These are phyloP conservation scores for Hafferia zeledoni DNA, from an alignment of 2,797 vertebrate genomes.

Conservation along the genomic window DNA sequence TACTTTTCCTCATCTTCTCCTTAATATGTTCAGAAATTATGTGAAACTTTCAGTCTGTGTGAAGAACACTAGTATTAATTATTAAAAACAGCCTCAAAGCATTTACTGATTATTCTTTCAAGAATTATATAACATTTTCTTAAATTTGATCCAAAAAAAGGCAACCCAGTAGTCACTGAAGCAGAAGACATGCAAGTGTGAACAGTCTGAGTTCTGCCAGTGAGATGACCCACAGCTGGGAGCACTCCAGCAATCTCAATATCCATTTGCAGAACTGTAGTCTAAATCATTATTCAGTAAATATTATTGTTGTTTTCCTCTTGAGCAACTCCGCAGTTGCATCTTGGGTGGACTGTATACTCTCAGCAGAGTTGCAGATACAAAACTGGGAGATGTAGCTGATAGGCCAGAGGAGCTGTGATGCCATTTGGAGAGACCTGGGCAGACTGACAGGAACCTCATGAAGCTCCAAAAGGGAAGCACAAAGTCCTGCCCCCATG, in stretches of 20 bases:
- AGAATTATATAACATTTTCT: background rate
- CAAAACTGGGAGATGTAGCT: background rate
- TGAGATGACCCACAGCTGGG: background rate
- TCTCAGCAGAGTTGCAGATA: background rate
- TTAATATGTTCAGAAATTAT: background rate
- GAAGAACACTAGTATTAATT: background rate
- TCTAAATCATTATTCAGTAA: background rate
- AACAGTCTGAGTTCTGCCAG: background rate
- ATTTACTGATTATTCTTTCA: background rate
- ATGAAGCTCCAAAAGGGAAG: background rate
- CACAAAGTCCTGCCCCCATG: accelerated
- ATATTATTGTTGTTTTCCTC: background rate
- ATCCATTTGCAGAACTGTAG: background rate
- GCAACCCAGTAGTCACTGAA: background rate
- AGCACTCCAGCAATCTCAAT: background rate
- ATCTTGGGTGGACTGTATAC: background rate
- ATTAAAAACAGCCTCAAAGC: background rate
- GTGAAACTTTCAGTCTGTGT: background rate
- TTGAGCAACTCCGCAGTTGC: background rate
- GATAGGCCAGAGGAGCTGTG: background rate
- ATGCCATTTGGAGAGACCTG: background rate
- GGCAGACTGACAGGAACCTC: background rate
- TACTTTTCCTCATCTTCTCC: background rate
- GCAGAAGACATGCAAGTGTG: background rate
- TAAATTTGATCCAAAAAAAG: background rate